Conservation (phyloP, 2,113 vertebrate genomes). For the Chrysemys picta region DNA sequence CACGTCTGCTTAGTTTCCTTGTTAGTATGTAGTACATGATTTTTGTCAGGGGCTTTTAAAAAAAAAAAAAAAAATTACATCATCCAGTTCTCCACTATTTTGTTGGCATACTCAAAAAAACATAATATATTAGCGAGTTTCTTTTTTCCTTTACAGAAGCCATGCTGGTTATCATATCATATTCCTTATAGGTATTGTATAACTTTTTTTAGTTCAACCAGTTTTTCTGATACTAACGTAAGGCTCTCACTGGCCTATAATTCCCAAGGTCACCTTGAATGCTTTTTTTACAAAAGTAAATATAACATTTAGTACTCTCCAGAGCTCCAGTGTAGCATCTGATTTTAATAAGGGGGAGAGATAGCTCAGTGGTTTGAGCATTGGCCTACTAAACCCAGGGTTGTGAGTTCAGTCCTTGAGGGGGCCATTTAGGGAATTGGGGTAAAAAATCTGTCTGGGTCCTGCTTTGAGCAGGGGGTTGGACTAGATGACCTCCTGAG, state of each 20-base stretch:
- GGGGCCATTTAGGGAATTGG: too few species aligned
- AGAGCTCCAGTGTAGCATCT: not conserved
- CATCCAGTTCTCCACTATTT: not conserved
- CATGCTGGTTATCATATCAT: fast-evolving
- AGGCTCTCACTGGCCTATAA: not conserved
- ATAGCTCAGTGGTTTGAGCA: too few species aligned
- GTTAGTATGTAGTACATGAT: not conserved
- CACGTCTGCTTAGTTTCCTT: not conserved
- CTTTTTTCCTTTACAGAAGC: not conserved
- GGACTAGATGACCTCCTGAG: too few species aligned
- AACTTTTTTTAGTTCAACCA: not conserved
- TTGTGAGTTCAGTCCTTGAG: too few species aligned
- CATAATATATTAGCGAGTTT: not conserved
- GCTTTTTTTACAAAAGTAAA: not conserved
- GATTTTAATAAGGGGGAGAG: not conserved
- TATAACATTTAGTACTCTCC: not conserved
- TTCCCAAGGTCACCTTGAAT: not conserved
- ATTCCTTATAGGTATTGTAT: not conserved
- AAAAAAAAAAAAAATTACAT: not conserved
- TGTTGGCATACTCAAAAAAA: not conserved
- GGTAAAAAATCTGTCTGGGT: too few species aligned
- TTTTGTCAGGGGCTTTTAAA: not conserved
- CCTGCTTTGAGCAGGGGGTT: too few species aligned
- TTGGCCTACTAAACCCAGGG: too few species aligned
- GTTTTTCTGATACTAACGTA: not conserved